These are phyloP conservation scores for Camponotus fellah DNA, from an alignment of 2,888 invertebrate genomes.

Conservation along the genomic window DNA sequence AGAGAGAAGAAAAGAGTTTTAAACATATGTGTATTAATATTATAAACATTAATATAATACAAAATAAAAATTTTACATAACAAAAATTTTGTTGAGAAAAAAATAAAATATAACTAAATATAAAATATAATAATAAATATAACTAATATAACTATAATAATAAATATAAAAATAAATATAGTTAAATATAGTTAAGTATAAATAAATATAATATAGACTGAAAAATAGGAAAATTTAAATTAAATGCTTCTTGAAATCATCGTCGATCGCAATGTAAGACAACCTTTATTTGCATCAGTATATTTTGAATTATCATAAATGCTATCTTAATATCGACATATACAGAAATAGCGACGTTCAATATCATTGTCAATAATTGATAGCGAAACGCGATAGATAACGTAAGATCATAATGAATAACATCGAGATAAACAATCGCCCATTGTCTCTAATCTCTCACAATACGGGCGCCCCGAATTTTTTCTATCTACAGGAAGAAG, in stretches of 20 bases:
- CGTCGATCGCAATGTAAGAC: background rate
- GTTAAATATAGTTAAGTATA: too few relatives aligned
- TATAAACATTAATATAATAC: background rate
- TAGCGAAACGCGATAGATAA: conserved; percentile 41
- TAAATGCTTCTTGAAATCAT: conserved; percentile 5
- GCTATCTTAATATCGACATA: conserved; percentile 4
- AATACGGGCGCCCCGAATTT: conserved; percentile 45
- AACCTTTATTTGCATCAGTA: background rate
- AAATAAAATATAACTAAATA: too few relatives aligned
- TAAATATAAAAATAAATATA: too few relatives aligned
- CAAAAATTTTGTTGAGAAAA: background rate
- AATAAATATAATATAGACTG: background rate
- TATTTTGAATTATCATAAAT: background rate
- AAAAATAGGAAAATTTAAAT: background rate
- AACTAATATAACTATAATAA: too few relatives aligned
- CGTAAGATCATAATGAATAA: conserved; percentile 29
- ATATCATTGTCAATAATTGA: conserved; percentile 15
- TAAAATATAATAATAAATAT: too few relatives aligned
- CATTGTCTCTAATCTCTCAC: conserved; percentile 32
- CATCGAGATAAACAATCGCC: conserved; percentile 38
- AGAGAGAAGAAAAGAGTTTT: background rate
- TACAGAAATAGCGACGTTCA: conserved; percentile 16
- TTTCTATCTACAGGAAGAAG: conserved; percentile 69
- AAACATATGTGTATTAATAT: background rate
- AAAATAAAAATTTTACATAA: background rate